Evolutionary conservation across 2,797 vertebrate genomes (phyloP).

Genomic region (Coreius guichenoti): DNA sequence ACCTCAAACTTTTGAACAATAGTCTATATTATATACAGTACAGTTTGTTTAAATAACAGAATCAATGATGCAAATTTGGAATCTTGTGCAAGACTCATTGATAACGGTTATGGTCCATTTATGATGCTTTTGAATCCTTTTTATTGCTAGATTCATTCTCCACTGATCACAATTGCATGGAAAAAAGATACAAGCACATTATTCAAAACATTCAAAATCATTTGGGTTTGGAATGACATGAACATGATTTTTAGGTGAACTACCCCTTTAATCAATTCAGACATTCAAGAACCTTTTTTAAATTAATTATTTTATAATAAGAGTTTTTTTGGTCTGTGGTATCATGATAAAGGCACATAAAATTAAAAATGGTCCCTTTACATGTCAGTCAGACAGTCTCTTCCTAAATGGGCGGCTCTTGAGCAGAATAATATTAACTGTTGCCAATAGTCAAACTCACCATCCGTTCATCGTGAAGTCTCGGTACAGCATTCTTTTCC

Average conservation of each 20-base stretch:
- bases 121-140: background rate
- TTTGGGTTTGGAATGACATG: background rate
- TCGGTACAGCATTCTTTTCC: slow-evolving; percentile 96
- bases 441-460: slow-evolving; percentile 74
- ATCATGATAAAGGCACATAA: background rate
- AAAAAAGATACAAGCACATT: too few relatives aligned
- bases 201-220: too few relatives aligned
- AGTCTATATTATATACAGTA: too few relatives aligned
- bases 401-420: background rate
- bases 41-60: background rate
- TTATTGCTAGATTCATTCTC: background rate
- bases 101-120: background rate
- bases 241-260: background rate
- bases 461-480: slow-evolving; percentile 99
- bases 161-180: background rate
- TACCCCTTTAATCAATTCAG: background rate
- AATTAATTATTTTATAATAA: background rate
- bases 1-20: too few relatives aligned
- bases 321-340: background rate
- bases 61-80: background rate
- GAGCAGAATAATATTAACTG: background rate
- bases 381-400: background rate
- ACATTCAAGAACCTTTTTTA: background rate
- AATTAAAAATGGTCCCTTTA: background rate
- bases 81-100: background rate